These are phyloP conservation scores for Labeo catla DNA, from an alignment of 2,113 vertebrate species.

Conservation along the genomic window DNA sequence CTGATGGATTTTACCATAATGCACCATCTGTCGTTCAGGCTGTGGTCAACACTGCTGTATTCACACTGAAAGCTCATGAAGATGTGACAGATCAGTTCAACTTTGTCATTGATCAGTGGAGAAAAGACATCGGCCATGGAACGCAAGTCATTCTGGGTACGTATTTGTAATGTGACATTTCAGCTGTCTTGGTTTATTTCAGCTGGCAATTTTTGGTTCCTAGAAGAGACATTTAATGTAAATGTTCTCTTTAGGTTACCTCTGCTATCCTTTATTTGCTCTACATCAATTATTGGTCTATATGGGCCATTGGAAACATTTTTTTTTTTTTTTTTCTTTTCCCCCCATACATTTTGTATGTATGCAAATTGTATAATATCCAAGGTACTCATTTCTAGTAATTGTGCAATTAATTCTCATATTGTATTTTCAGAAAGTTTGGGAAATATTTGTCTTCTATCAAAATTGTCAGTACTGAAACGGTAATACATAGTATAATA, in stretches of 20 bases:
- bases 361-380: too few species aligned
- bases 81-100: constrained; percentile 71
- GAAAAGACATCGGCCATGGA: constrained; percentile 71
- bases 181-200: background rate
- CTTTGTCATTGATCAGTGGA: constrained; percentile 83
- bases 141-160: constrained; percentile 83
- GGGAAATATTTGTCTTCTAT: too few species aligned
- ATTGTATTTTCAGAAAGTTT: too few species aligned
- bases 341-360: too few species aligned
- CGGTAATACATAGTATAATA: too few species aligned
- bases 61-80: constrained; percentile 83
- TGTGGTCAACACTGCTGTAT: constrained; percentile 74
- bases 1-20: background rate
- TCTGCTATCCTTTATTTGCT: background rate
- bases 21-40: constrained; percentile 62
- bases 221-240: background rate
- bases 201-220: too few species aligned
- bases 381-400: too few species aligned
- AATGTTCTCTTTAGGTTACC: background rate
- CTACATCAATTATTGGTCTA: background rate
- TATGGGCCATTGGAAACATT: background rate
- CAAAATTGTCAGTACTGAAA: too few species aligned
- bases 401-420: too few species aligned
- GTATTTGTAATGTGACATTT: constrained; percentile 35
- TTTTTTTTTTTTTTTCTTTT: too few species aligned